phyloP scores from a whole-genome alignment of 2,113 vertebrate species.

The Verasper variegatus region DNA sequence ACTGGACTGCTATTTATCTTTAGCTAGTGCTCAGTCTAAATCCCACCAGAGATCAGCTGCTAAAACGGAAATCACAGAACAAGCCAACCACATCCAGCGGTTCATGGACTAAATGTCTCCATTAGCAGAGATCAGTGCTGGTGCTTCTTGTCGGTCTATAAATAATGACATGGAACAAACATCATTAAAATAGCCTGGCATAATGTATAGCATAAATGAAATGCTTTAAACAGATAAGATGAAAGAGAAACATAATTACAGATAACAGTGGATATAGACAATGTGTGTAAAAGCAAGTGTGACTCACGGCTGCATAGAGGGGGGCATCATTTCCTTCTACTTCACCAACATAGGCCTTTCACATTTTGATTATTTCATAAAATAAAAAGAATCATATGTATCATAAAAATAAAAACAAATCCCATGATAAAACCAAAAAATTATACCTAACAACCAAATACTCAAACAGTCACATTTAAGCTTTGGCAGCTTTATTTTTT shows the following conservation, averaged over 20 bases:
- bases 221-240: conserved; percentile 17
- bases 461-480: background rate
- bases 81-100: conserved; percentile 47
- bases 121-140: conserved; percentile 45
- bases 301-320: background rate
- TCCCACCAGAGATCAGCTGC: conserved; percentile 50
- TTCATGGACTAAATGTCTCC: conserved; percentile 40
- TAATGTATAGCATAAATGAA: conserved; percentile 12
- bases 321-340: background rate
- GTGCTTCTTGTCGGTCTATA: conserved; percentile 26
- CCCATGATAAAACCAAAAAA: too few relatives aligned
- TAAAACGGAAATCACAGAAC: conserved; percentile 48
- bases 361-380: background rate
- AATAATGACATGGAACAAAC: conserved; percentile 30
- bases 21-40: conserved; percentile 43
- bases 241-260: conserved; percentile 35
- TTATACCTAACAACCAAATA: too few relatives aligned
- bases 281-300: conserved; percentile 25
- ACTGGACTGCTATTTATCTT: conserved; percentile 34
- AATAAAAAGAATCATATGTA: too few relatives aligned
- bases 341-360: too few relatives aligned
- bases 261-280: conserved; percentile 5
- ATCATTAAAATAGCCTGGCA: conserved; percentile 24
- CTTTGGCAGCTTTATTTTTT: too few relatives aligned
- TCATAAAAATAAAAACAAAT: too few relatives aligned